phyloP scores from a whole-genome alignment of 2,113 vertebrate species.

The Psilopsiagon aymara region DNA sequence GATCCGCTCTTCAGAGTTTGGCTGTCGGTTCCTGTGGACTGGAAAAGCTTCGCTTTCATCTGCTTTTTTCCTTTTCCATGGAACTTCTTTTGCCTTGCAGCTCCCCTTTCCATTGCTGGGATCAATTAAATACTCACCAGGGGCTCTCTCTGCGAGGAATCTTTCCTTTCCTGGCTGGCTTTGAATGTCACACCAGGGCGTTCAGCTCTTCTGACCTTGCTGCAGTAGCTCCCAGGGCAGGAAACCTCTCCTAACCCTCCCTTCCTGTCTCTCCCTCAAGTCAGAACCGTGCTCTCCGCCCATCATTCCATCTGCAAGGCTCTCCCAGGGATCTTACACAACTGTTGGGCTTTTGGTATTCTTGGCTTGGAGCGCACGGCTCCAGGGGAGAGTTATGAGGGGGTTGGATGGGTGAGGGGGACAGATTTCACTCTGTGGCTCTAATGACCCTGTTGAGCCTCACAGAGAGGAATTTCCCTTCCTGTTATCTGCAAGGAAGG shows the following conservation, averaged over 20 bases:
- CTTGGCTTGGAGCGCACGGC: background rate
- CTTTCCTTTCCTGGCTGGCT: constrained; percentile 51
- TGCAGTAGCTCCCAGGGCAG: constrained; percentile 48
- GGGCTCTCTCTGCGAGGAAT: constrained; percentile 29
- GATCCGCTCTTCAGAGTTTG: background rate
- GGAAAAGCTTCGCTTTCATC: background rate
- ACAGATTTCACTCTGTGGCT: background rate
- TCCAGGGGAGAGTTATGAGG: background rate
- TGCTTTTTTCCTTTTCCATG: background rate
- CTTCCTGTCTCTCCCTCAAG: background rate
- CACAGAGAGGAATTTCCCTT: background rate
- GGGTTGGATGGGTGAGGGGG: background rate
- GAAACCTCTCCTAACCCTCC: constrained; percentile 13
- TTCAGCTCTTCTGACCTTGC: constrained; percentile 51
- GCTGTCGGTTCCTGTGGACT: background rate
- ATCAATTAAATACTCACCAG: constrained; percentile 65
- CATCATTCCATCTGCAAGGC: background rate
- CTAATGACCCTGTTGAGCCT: background rate
- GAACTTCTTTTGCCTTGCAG: constrained; percentile 1
- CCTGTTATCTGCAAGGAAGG: background rate
- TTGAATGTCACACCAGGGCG: constrained; percentile 51
- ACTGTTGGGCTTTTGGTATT: background rate
- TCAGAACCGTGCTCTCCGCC: background rate
- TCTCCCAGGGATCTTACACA: background rate
- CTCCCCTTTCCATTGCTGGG: constrained; percentile 54